phyloP scores from a whole-genome alignment of 2,888 invertebrate genomes.

The Oligia latruncula region DNA sequence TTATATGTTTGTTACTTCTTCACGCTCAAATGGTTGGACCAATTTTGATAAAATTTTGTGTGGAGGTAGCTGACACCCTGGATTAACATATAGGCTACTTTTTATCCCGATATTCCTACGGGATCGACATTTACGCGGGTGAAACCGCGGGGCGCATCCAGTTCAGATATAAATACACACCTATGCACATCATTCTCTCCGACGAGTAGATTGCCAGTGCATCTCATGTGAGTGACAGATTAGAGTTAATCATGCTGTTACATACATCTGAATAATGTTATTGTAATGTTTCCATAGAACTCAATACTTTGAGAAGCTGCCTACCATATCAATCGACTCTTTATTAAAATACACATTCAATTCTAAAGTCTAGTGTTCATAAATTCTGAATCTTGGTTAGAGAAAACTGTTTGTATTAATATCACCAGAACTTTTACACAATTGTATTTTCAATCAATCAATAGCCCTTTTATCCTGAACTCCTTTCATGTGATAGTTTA shows the following conservation, averaged over 20 bases:
- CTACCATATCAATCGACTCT: neutral
- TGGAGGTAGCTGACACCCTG: too few species aligned
- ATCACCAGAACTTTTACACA: neutral
- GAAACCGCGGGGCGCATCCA: too few species aligned
- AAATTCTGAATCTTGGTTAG: neutral
- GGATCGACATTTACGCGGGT: too few species aligned
- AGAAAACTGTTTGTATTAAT: slow-evolving; percentile 36
- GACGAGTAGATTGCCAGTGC: neutral
- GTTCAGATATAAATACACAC: slow-evolving; percentile 18
- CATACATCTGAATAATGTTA: neutral
- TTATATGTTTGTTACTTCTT: too few species aligned
- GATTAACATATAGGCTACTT: too few species aligned
- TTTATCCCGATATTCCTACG: too few species aligned
- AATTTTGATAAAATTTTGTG: too few species aligned
- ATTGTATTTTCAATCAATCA: neutral
- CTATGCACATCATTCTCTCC: neutral
- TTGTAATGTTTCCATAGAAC: neutral
- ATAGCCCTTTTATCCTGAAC: neutral
- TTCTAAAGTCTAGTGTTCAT: neutral
- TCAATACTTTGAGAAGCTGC: neutral
- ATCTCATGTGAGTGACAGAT: neutral
- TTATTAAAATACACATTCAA: neutral
- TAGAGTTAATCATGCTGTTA: neutral
- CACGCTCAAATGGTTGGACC: too few species aligned
- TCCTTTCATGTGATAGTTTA: too few species aligned